Percentiles rank a stretch among this genome's conserved stretches.
These are phyloP conservation scores for Mastomys natalensis DNA, from an alignment of 2,113 vertebrate genomes.

Conservation along the genomic window DNA sequence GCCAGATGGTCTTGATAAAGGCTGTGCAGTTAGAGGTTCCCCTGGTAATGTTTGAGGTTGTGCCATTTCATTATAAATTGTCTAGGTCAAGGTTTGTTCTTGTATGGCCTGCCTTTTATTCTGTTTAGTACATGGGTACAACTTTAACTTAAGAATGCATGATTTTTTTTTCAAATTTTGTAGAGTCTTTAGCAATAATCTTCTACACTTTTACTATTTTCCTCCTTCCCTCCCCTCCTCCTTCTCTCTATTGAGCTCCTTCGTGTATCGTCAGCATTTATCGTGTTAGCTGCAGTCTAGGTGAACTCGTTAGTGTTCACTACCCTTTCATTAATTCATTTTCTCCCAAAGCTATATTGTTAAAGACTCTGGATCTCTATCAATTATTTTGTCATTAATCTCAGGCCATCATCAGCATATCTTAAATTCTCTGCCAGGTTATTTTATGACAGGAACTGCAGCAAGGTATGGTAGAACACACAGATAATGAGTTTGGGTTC, in stretches of 20 bases:
- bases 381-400: not conserved
- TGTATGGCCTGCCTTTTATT: not conserved
- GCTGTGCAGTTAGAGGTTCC: not conserved
- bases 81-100: not conserved
- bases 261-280: not conserved
- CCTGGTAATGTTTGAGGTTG: not conserved
- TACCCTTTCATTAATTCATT: slow-evolving; percentile 24
- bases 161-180: slow-evolving; percentile 9
- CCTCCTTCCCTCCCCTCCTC: not conserved
- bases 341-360: not conserved
- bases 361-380: not conserved
- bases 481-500: not conserved
- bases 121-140: not conserved
- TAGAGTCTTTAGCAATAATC: not conserved
- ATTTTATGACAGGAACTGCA: not conserved
- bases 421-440: slow-evolving; percentile 40
- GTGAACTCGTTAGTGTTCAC: not conserved
- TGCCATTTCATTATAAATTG: not conserved
- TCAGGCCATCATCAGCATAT: not conserved
- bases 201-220: not conserved
- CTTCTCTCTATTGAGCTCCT: no score
- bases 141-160: not conserved
- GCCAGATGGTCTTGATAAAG: not conserved
- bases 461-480: not conserved
- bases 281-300: not conserved